phyloP scores from a whole-genome alignment of 2,113 vertebrate species.

The Fulmarus glacialis region DNA sequence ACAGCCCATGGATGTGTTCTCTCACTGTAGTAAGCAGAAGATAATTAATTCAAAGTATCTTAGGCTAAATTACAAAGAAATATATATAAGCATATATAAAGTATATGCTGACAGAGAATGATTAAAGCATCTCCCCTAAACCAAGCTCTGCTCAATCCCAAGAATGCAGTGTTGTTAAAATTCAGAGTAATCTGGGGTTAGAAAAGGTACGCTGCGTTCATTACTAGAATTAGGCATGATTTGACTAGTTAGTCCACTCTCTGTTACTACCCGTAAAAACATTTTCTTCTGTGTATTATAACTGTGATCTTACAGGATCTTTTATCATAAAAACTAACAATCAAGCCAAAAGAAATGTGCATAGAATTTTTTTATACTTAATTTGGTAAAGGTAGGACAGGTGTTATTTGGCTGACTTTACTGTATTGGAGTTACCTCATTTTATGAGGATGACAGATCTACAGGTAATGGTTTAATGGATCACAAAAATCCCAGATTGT shows the following conservation, averaged over 20 bases:
- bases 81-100: not conserved
- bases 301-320: not conserved
- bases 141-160: not conserved
- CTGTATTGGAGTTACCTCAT: not conserved
- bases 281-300: not conserved
- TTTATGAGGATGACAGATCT: not conserved
- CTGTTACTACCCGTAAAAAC: not conserved
- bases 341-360: not conserved
- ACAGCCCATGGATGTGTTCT: not conserved
- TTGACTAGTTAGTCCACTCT: not conserved
- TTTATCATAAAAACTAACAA: not conserved
- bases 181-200: not conserved
- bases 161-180: not conserved
- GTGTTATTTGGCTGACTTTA: not conserved
- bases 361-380: not conserved
- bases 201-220: not conserved
- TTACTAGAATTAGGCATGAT: not conserved
- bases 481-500: not conserved
- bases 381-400: not conserved
- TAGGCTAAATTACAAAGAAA: not conserved
- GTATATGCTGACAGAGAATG: not conserved
- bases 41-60: not conserved
- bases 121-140: not conserved
- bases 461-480: not conserved
- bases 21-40: not conserved